These are phyloP conservation scores for Yponomeuta sedellus DNA, from an alignment of 2,888 invertebrate genomes.

Conservation along the genomic window DNA sequence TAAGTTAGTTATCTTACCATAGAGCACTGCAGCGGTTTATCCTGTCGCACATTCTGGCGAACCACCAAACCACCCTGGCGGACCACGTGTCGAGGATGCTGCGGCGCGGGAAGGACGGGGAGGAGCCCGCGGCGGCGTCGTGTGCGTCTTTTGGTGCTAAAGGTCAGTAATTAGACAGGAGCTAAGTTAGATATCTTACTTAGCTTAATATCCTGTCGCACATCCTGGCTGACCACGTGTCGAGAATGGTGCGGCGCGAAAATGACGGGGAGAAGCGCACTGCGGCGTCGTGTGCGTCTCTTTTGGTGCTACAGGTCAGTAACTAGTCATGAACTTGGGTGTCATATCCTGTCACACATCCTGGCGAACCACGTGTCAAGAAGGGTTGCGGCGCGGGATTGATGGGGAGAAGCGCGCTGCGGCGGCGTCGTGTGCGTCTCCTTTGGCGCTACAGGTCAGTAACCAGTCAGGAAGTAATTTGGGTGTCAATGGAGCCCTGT, in stretches of 20 bases:
- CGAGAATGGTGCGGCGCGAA: conserved; percentile 89
- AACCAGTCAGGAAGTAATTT: neutral
- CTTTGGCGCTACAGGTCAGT: conserved; percentile 90
- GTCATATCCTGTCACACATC: no score
- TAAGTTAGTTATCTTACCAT: no score
- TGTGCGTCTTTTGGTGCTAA: conserved; percentile 90
- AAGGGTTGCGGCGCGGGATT: conserved; percentile 87
- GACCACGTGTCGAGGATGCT: conserved; percentile 89
- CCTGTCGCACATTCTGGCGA: no score
- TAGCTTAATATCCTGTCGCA: conserved; percentile 71
- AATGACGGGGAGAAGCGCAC: conserved; percentile 87
- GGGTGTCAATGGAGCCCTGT: no score
- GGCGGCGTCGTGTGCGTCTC: conserved; percentile 87
- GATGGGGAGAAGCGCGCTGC: conserved; percentile 87
- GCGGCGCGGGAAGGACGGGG: conserved; percentile 88
- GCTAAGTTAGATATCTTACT: neutral
- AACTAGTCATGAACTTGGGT: neutral
- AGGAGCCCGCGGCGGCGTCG: conserved; percentile 88
- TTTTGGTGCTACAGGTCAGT: conserved; percentile 87
- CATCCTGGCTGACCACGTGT: conserved; percentile 88
- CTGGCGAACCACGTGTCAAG: no score
- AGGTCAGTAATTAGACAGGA: conserved; percentile 62
- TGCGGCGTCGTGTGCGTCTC: conserved; percentile 87
- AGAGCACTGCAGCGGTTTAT: no score
- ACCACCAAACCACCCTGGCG: conserved; percentile 80